phyloP scores from a whole-genome alignment of 2,113 vertebrate species.

The Phoxinus phoxinus region DNA sequence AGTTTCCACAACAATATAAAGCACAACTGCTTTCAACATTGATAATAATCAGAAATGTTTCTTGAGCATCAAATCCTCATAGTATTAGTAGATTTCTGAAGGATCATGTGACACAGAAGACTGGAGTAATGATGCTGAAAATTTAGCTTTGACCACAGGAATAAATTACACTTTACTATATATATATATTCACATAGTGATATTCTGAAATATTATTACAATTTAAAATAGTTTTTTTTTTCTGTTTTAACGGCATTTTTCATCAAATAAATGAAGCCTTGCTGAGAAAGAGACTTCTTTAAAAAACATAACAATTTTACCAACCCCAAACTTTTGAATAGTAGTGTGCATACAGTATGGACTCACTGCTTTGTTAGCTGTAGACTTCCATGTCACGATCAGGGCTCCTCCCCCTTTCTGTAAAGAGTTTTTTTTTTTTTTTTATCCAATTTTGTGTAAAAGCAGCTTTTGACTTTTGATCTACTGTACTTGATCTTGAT shows the following conservation, averaged over 20 bases:
- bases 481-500: not conserved
- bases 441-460: not conserved
- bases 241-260: not conserved
- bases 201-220: no score
- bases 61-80: not conserved
- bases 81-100: not conserved
- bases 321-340: not conserved
- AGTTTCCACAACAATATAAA: not conserved
- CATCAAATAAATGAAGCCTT: no score
- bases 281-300: no score
- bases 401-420: slow-evolving; percentile 89
- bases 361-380: slow-evolving; percentile 82
- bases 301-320: no score
- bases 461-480: not conserved
- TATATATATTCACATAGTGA: no score
- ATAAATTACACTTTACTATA: no score
- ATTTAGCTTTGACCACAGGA: no score
- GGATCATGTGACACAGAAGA: not conserved
- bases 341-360: not conserved
- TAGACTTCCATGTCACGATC: slow-evolving; percentile 84
- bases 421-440: slow-evolving; percentile 36
- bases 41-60: not conserved
- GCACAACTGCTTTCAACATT: not conserved
- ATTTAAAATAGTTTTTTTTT: no score
- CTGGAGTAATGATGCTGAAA: not conserved